A percentile compares a stretch with the other conserved stretches of the same genome.
Evolutionary conservation across 2,888 invertebrate genomes (phyloP).

Genomic region (Chalcosyrphus nemorum): DNA sequence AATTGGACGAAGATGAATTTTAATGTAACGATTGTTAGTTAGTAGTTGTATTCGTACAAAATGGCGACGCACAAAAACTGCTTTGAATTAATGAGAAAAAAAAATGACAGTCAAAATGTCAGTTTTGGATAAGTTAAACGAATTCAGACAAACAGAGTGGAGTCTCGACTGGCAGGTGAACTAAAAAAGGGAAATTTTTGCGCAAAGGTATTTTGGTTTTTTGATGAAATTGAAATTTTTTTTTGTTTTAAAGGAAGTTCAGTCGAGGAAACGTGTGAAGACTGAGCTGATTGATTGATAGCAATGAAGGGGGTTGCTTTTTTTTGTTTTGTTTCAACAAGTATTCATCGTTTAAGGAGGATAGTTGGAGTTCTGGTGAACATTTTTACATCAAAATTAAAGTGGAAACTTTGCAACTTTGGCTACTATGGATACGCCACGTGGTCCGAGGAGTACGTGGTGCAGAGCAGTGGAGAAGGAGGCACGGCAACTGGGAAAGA

Average conservation of each 20-base stretch:
- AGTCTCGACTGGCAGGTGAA: slow-evolving; percentile 50
- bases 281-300: slow-evolving; percentile 31
- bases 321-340: not conserved
- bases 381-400: too few species aligned
- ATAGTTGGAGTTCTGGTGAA: too few species aligned
- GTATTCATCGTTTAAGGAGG: too few species aligned
- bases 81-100: slow-evolving; percentile 38
- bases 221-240: slow-evolving; percentile 14
- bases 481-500: too few species aligned
- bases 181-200: slow-evolving; percentile 8
- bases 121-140: slow-evolving; percentile 50
- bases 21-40: slow-evolving; percentile 40
- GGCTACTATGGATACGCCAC: too few species aligned
- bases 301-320: not conserved
- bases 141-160: slow-evolving; percentile 55
- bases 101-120: slow-evolving; percentile 42
- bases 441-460: too few species aligned
- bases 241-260: not conserved
- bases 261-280: slow-evolving; percentile 19
- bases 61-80: slow-evolving; percentile 34
- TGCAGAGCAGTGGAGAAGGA: too few species aligned
- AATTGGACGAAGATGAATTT: slow-evolving; percentile 73
- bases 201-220: not conserved
- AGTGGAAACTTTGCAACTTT: too few species aligned
- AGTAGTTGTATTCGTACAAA: not conserved